Conservation (phyloP, 2,888 invertebrate species). For the Drosophila heteroneura region DNA sequence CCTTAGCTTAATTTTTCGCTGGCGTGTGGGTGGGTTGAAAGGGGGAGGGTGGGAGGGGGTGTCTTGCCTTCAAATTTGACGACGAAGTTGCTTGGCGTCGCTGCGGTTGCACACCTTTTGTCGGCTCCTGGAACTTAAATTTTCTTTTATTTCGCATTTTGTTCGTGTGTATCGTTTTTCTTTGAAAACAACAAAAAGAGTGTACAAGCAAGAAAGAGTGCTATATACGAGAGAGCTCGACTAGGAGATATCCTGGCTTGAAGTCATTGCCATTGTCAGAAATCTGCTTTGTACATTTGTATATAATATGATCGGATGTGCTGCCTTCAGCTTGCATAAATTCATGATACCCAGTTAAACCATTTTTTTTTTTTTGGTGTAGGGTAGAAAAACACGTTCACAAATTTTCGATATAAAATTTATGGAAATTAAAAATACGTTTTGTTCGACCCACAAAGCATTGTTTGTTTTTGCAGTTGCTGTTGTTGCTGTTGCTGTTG, state of each 20-base stretch:
- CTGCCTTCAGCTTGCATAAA: neutral
- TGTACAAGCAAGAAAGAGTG: constrained; percentile 9
- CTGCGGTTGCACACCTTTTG: constrained; percentile 61
- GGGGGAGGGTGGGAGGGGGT: neutral
- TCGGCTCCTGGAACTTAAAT: constrained; percentile 59
- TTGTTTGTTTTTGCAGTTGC: constrained; percentile 7
- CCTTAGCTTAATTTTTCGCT: neutral
- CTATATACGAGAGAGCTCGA: neutral
- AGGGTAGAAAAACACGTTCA: constrained; percentile 36
- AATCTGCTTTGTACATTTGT: neutral
- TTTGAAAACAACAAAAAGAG: constrained; percentile 14
- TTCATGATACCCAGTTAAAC: neutral
- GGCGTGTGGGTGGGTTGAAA: neutral
- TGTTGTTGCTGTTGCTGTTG: constrained; percentile 2
- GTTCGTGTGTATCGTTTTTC: constrained; percentile 28
- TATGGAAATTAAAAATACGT: constrained; percentile 71
- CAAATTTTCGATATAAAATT: constrained; percentile 70
- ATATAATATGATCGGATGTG: neutral
- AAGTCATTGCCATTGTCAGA: neutral
- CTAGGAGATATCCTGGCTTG: neutral
- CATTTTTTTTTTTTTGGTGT: neutral
- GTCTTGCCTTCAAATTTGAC: neutral
- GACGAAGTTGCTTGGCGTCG: constrained; percentile 5
- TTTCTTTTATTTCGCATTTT: constrained; percentile 55
- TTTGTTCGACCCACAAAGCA: constrained; percentile 40